Base-by-base conservation (phyloP, 53 echinoderm and acorn worm species). In the Patiria pectinifera region DNA sequence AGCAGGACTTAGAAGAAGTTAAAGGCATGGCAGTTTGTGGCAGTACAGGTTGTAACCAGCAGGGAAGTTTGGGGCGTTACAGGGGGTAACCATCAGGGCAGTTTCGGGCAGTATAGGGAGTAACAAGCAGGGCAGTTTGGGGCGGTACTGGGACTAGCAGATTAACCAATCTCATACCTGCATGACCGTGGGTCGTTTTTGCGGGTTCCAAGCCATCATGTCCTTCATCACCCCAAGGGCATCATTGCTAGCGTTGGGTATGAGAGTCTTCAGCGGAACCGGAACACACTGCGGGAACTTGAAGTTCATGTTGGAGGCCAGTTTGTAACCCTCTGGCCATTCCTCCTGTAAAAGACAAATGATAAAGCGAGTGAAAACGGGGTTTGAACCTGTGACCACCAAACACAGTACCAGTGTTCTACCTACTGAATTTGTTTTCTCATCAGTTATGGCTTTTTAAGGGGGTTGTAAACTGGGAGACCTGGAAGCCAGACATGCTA, bases 201-300 rank as follows among this genome's bases (percentile, higher is more conserved):
- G 95, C 48, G 98, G 98, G 91, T 98, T 97, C 98, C 98, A 98
- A n/a, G 88, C 85, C 82, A 98, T 48, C 98, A 98, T 98, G 85
- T 98, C 98, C 47, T 60, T 95, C 76, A 98, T 92, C 60, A 98
- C 62, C 19, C 90, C 83, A 13, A 98, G 48, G 59, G 96, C 94
- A 11, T 98, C 98, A 9, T 91, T 92, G 69, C 96, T 98, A 16
- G 95, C 98, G 69, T 98, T 95, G 81, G 96, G 96, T 81, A 98
- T 94, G 24, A 98, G 91, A 0, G 95, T 94, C 86, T 93, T 96
- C 59, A 98, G 92, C 4, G 94, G 91, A 23, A 93, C 82, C 25
- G 94, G 49, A 6, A 98, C 98, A 84, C 96, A 96, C 91, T 97
- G 95, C 1, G 98, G 98, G 77, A 98, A 98, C 76, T 95, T 93